These are phyloP conservation scores for Buphagus erythrorhynchus DNA, from an alignment of 2,797 vertebrate species.

Conservation along the genomic window DNA sequence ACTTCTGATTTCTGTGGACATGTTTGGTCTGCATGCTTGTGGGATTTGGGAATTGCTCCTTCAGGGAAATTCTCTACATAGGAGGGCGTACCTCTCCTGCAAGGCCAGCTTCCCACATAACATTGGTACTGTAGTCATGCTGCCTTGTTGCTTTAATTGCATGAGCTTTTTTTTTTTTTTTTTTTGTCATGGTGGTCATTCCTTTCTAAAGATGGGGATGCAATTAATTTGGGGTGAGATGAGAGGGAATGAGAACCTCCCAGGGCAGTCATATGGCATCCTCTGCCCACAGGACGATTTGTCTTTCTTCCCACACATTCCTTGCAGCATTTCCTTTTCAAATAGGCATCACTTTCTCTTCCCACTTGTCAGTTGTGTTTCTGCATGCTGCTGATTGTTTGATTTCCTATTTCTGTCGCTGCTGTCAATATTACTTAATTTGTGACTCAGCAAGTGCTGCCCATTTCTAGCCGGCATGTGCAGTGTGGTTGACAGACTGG, in stretches of 20 bases:
- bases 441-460: neutral
- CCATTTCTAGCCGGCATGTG: neutral
- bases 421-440: neutral
- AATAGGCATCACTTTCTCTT: neutral
- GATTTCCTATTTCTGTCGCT: neutral
- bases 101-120: neutral
- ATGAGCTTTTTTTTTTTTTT: neutral
- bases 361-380: neutral
- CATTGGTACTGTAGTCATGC: fast-evolving
- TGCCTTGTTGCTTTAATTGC: neutral
- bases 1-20: neutral
- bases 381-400: neutral
- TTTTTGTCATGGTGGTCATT: neutral
- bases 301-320: neutral
- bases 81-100: fast-evolving
- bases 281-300: neutral
- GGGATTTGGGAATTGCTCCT: neutral
- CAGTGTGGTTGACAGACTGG: neutral
- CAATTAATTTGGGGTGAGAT: neutral
- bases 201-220: neutral
- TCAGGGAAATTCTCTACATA: neutral
- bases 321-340: neutral
- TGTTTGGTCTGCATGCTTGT: neutral
- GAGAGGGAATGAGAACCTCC: neutral
- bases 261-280: neutral